A percentile compares a stretch with the other conserved stretches of the same genome.
These are phyloP conservation scores for Aphis craccivora DNA, from an alignment of 1,140 invertebrate genomes.

Conservation along the genomic window DNA sequence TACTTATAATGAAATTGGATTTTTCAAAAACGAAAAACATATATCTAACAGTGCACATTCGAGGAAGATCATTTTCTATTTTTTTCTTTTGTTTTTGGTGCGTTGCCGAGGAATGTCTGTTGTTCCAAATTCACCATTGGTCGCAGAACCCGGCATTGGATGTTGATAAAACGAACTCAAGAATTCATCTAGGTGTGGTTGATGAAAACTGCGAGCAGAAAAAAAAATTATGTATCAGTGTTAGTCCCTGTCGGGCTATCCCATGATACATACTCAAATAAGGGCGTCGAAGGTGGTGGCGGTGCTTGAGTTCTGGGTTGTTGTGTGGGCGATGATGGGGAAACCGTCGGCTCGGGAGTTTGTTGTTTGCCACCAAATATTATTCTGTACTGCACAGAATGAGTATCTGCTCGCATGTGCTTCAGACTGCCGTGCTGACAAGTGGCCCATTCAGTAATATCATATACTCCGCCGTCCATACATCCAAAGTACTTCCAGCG, in stretches of 20 bases:
- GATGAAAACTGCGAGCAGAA: slow-evolving; percentile 37
- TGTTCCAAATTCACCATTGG: slow-evolving; percentile 48
- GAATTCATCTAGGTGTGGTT: slow-evolving; percentile 48
- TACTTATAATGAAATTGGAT: slow-evolving; percentile 22
- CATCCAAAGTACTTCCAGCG: slow-evolving; percentile 95
- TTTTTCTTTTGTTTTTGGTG: slow-evolving; percentile 55
- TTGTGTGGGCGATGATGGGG: slow-evolving; percentile 56
- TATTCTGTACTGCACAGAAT: slow-evolving; percentile 91
- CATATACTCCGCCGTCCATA: slow-evolving; percentile 92
- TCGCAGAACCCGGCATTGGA: slow-evolving; percentile 41
- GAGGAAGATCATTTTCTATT: slow-evolving; percentile 31
- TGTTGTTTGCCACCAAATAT: slow-evolving; percentile 73
- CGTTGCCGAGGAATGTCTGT: slow-evolving; percentile 55
- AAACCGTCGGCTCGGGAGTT: slow-evolving; percentile 65
- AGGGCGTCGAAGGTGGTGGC: slow-evolving; percentile 47
- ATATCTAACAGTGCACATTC: slow-evolving; percentile 28
- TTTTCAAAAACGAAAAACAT: not conserved
- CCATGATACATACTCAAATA: slow-evolving; percentile 34
- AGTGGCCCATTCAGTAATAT: slow-evolving; percentile 94
- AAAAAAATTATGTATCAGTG: not conserved
- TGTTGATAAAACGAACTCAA: slow-evolving; percentile 54
- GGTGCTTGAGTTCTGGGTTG: slow-evolving; percentile 52
- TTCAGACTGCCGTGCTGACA: slow-evolving; percentile 86
- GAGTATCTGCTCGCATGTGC: slow-evolving; percentile 83
- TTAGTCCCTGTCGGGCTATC: not conserved